Evolutionary conservation across 2,113 vertebrate species (phyloP).

Genomic region (Semicossyphus pulcher): DNA sequence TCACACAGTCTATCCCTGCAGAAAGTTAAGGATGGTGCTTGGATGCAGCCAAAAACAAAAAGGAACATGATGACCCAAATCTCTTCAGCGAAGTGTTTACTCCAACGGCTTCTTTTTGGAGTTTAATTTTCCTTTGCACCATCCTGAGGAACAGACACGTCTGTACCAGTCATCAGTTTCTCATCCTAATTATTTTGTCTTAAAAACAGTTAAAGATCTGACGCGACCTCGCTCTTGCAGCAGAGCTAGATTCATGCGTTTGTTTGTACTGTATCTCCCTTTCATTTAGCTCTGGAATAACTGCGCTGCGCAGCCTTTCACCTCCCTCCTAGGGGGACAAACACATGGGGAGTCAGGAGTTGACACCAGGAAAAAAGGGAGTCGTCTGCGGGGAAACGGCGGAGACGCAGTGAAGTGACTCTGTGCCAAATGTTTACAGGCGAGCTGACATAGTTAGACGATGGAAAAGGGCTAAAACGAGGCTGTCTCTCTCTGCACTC

Average conservation of each 20-base stretch:
- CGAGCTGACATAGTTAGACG: conserved; percentile 80
- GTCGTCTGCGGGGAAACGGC: conserved; percentile 52
- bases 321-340: conserved; percentile 34
- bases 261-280: background rate
- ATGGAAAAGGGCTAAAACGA: conserved; percentile 70
- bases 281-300: background rate
- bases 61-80: conserved; percentile 57
- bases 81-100: background rate
- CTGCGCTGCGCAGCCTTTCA: conserved; percentile 21
- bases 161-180: background rate
- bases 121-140: background rate
- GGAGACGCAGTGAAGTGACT: conserved; percentile 61
- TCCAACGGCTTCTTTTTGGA: background rate
- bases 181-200: background rate
- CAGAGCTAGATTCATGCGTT: background rate
- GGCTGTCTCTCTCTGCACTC: conserved; percentile 67
- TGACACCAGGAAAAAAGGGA: conserved; percentile 51
- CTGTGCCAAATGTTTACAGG: conserved; percentile 80
- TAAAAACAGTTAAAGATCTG: background rate
- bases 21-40: background rate
- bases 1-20: background rate
- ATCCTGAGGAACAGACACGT: background rate
- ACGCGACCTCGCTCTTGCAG: background rate
- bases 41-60: background rate
- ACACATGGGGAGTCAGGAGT: conserved; percentile 32